Conservation (phyloP, 2,113 vertebrate species). For the Vanacampus margaritifer region DNA sequence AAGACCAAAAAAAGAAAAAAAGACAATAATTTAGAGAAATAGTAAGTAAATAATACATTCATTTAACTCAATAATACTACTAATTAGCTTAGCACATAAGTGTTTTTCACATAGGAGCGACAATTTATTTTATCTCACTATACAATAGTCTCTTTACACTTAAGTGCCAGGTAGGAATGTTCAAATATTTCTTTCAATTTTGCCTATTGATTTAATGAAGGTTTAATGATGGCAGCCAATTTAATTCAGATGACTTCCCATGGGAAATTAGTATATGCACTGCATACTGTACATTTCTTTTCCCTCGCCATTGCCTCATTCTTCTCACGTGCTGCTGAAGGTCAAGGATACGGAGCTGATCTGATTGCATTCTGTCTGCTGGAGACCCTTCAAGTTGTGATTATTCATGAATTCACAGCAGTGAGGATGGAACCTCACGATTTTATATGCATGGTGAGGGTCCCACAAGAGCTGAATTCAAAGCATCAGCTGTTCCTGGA, state of each 20-base stretch:
- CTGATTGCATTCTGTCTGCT: slow-evolving; percentile 30
- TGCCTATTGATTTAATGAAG: background rate
- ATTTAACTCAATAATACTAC: too few relatives aligned
- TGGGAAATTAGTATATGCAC: background rate
- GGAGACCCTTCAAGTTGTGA: slow-evolving; percentile 25
- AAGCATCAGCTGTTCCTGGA: slow-evolving; percentile 22
- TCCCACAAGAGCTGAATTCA: slow-evolving; percentile 38
- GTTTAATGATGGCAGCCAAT: background rate
- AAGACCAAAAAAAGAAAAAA: too few relatives aligned
- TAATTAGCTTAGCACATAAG: too few relatives aligned
- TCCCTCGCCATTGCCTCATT: background rate
- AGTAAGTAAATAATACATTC: too few relatives aligned
- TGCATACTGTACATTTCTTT: background rate
- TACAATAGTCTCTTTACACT: background rate
- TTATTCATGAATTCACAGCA: slow-evolving; percentile 45
- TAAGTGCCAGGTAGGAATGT: background rate
- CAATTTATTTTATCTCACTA: background rate
- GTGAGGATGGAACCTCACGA: slow-evolving; percentile 15
- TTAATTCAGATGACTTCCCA: background rate
- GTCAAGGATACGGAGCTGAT: slow-evolving; percentile 5
- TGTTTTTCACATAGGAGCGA: too few relatives aligned
- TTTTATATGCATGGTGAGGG: slow-evolving; percentile 10
- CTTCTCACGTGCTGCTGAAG: slow-evolving; percentile 12
- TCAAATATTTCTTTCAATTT: background rate
- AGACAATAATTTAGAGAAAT: too few relatives aligned